Base-by-base conservation (phyloP, 2,797 vertebrate genomes). In the Carapus acus region DNA sequence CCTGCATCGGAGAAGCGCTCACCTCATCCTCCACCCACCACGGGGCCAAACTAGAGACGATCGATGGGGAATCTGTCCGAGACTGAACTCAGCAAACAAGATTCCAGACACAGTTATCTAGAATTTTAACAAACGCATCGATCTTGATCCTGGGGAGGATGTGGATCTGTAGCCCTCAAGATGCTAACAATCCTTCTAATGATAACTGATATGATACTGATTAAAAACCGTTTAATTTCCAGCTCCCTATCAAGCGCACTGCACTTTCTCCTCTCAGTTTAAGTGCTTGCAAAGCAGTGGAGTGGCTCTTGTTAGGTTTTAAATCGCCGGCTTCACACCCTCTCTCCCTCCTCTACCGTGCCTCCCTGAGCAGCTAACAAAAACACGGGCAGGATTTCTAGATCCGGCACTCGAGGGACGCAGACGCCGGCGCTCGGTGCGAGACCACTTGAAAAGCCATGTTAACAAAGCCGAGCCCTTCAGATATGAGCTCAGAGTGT, bases 401-500 rank as follows among this genome's bases (percentile, higher is more conserved):
- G 62, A 72, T 48, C 66, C 67, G 49, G 58, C 74, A 48, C 69
- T 59, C 51, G 21, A 43, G 64, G 58, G 13, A 2, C 49, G 47
- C 40, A 54, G 61, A 57, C 47, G 47, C 43, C 54, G 50, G 62
- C 15, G 18, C 62, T 65, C 36, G 58, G 56, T 68, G 63, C 60
- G 2, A 33, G 54, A 65, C 65, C 80, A 80, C 81, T 86, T 84
- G 69, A 85, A 73, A 66, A 76, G 76, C 80, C 52, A 64, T 66
- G 83, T 74, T 72, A 78, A 82, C 79, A 83, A 82, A 81, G 74
- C 67, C 39, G 47, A 60, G 75, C 76, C 55, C 81, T 83, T 78
- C 47, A 84, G 77, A 81, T 80, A 77, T 14, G 62, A 63, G 65
- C 61, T 61, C 49, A 79, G 69, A 70, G 63, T 69, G 11, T 52